Evolutionary conservation across 2,888 invertebrate genomes (phyloP).

Genomic region (Lamellibrachia satsuma): DNA sequence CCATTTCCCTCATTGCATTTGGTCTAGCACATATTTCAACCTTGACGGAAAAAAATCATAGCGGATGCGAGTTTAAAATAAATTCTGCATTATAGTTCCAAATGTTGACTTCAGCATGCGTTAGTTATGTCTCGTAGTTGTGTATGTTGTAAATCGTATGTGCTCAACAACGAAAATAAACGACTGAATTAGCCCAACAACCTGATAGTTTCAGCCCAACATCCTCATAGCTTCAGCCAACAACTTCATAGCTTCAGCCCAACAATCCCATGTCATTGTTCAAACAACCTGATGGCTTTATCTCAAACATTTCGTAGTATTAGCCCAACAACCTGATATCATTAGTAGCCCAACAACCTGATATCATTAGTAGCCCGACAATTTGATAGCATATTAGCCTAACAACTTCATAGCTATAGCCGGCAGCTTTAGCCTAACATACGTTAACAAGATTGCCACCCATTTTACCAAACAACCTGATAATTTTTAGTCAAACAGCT

Average conservation of each 20-base stretch:
- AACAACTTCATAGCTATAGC: background rate
- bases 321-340: background rate
- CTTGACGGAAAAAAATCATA: slow-evolving; percentile 44
- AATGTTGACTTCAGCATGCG: too few species aligned
- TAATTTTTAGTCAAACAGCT: too few species aligned
- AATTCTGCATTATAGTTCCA: background rate
- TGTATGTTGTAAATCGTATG: too few species aligned
- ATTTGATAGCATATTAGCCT: background rate
- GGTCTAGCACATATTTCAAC: slow-evolving; percentile 69
- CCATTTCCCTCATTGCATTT: slow-evolving; percentile 77
- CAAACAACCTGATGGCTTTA: too few species aligned
- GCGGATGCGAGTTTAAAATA: background rate
- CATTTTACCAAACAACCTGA: background rate
- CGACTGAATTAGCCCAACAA: too few species aligned
- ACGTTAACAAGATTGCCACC: background rate
- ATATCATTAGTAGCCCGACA: background rate
- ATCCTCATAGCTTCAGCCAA: background rate
- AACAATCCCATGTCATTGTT: too few species aligned
- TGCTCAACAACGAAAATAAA: too few species aligned
- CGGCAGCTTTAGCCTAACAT: background rate
- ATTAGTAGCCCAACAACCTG: too few species aligned
- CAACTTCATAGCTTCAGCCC: too few species aligned
- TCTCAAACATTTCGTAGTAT: too few species aligned
- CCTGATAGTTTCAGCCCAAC: background rate
- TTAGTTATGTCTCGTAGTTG: too few species aligned